Base-by-base conservation (phyloP, 2,797 vertebrate species). In the Scleropages formosus region DNA sequence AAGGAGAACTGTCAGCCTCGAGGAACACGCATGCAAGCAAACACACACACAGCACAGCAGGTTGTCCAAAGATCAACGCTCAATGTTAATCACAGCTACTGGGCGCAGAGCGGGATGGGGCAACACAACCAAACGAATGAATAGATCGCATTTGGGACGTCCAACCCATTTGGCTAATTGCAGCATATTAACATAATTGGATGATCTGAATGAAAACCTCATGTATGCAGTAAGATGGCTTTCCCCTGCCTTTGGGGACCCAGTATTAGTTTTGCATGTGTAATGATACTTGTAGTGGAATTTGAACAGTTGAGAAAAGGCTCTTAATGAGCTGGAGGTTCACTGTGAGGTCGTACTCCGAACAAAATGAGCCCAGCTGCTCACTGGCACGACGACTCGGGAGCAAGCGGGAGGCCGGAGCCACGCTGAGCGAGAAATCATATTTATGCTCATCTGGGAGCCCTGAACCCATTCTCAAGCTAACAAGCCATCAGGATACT, bases 311-410 rank as follows among this genome's bases (percentile, higher is more conserved):
- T 69, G 44, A 49, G 47, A 70, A 49, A 62, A 67, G 46, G 44
- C 64, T 47, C 74, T 49, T 70, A 70, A 75, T 70, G 66, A 76
- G 56, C 74, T 63, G 64, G 47, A 76, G 62, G 74, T 62, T 69
- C 44, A 61, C 62, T 61, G 39, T 46, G 66, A 76, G 44, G 76
- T 27, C 69, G 44, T 49, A 15, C n/a, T 69, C 51, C 61, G 44
- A 70, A 44, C 61, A 26, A 61, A 62, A 49, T 49, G 56, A 53
- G 46, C 58, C 74, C 63, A 68, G 59, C 56, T 76, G 58, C 62
- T 76, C 49, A 56, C 15, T 39, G 44, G 47, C 53, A 46, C 10
- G 20, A 20, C 9, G 26, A 66, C 31, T 22, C n/a, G n/a, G 58
- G 31, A 58, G 63, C 27, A 31, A 31, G 69, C 8, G 8, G 31